A percentile compares a stretch with the other conserved stretches of the same genome.
Evolutionary conservation across 2,113 vertebrate genomes (phyloP).

Genomic region (Microcebus lehilahytsara): DNA sequence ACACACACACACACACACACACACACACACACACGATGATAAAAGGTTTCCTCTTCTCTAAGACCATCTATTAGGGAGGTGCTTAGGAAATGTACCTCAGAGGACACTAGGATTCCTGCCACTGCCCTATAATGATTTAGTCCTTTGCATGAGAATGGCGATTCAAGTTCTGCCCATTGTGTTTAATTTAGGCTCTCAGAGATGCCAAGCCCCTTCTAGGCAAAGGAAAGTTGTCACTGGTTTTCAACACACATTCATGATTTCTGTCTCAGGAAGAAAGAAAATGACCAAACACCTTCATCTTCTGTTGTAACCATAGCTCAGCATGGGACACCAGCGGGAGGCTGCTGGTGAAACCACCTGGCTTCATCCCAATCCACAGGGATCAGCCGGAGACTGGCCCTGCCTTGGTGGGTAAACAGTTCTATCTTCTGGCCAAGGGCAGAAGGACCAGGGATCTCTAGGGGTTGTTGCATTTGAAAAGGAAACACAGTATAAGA

Average conservation of each 20-base stretch:
- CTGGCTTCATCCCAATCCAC: background rate
- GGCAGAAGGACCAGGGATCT: background rate
- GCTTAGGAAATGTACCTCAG: background rate
- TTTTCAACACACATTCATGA: background rate
- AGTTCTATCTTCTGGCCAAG: background rate
- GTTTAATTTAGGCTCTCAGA: background rate
- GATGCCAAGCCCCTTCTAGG: too few species aligned
- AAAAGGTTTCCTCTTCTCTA: background rate
- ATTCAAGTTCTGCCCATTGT: background rate
- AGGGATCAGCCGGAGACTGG: too few species aligned
- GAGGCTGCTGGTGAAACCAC: background rate
- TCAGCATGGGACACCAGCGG: rapidly evolving
- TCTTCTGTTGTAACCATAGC: background rate
- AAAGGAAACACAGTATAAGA: background rate
- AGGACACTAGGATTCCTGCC: background rate
- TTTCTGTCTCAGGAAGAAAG: background rate
- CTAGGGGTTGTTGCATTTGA: background rate
- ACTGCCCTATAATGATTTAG: background rate
- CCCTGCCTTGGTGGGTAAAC: background rate
- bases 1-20: rapidly evolving
- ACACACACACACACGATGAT: background rate
- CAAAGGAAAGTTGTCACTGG: background rate
- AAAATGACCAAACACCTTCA: background rate
- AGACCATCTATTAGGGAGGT: background rate
- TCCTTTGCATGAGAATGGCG: background rate